These are phyloP conservation scores for Trichosurus vulpecula DNA, from an alignment of 2,797 vertebrate species.

Conservation along the genomic window DNA sequence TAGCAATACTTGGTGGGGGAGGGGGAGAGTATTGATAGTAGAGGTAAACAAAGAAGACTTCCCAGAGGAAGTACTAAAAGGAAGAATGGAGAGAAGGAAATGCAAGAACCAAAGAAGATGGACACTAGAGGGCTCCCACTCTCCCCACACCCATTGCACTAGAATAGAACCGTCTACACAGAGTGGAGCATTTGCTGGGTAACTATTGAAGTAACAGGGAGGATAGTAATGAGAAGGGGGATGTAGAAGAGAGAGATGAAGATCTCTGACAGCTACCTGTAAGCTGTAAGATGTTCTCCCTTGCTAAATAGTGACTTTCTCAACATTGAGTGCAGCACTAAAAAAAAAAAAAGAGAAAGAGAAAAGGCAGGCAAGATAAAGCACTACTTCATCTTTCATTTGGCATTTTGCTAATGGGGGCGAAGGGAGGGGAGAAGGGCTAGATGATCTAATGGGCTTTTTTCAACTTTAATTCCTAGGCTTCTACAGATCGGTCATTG, in stretches of 20 bases:
- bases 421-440: background rate
- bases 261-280: background rate
- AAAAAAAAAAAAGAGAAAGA: background rate
- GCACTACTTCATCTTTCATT: background rate
- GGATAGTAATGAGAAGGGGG: background rate
- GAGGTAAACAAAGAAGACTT: background rate
- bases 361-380: background rate
- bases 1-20: background rate
- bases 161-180: background rate
- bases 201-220: background rate
- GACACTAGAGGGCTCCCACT: background rate
- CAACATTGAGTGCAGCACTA: background rate
- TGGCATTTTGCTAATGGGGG: background rate
- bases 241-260: background rate
- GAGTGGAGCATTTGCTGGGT: background rate
- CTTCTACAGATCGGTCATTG: background rate
- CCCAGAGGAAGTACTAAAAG: background rate
- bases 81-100: background rate
- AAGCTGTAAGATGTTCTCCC: background rate
- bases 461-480: background rate
- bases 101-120: background rate
- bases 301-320: background rate
- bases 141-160: background rate
- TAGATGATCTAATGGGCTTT: background rate
- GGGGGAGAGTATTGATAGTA: background rate